These are phyloP conservation scores for Ernsta delagoae DNA, from an alignment of 2,888 invertebrate species.

Conservation along the genomic window DNA sequence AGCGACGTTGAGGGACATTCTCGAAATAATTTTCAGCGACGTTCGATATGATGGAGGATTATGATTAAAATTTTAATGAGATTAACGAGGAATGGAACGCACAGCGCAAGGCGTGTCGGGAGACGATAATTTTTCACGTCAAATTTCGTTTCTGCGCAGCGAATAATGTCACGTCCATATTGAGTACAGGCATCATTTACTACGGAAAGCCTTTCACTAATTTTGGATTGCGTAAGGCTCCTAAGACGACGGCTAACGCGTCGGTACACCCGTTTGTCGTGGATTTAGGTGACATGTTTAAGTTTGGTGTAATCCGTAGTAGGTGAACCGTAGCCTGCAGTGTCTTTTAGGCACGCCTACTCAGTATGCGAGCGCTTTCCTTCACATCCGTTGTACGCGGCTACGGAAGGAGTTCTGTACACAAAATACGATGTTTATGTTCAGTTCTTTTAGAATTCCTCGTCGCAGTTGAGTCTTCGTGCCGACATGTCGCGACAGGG, in stretches of 20 bases:
- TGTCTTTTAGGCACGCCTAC: slow-evolving; percentile 84
- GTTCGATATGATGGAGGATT: slow-evolving; percentile 56
- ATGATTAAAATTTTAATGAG: slow-evolving; percentile 78
- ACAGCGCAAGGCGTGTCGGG: slow-evolving; percentile 43
- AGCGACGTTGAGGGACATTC: slow-evolving; percentile 68
- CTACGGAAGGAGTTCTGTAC: slow-evolving; percentile 81
- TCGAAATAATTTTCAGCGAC: slow-evolving; percentile 71
- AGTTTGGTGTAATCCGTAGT: slow-evolving; percentile 80
- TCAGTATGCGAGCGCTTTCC: slow-evolving; percentile 84
- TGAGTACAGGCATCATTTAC: slow-evolving; percentile 20
- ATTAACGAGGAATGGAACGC: slow-evolving; percentile 55
- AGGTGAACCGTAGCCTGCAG: slow-evolving; percentile 75
- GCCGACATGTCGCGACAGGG: slow-evolving; percentile 72
- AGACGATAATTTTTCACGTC: slow-evolving; percentile 42
- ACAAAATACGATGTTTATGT: slow-evolving; percentile 82
- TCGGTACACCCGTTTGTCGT: slow-evolving; percentile 67
- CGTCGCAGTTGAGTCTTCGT: slow-evolving; percentile 77
- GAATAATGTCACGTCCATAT: slow-evolving; percentile 19
- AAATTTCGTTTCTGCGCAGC: slow-evolving; percentile 37
- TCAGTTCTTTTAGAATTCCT: slow-evolving; percentile 80
- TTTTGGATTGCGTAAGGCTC: slow-evolving; percentile 48
- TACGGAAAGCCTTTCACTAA: slow-evolving; percentile 27
- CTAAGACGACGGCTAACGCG: slow-evolving; percentile 63
- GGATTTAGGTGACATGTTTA: slow-evolving; percentile 79
- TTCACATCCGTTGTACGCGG: slow-evolving; percentile 82